Evolutionary conservation across 2,797 vertebrate species (phyloP).

Genomic region (Aratinga solstitialis): DNA sequence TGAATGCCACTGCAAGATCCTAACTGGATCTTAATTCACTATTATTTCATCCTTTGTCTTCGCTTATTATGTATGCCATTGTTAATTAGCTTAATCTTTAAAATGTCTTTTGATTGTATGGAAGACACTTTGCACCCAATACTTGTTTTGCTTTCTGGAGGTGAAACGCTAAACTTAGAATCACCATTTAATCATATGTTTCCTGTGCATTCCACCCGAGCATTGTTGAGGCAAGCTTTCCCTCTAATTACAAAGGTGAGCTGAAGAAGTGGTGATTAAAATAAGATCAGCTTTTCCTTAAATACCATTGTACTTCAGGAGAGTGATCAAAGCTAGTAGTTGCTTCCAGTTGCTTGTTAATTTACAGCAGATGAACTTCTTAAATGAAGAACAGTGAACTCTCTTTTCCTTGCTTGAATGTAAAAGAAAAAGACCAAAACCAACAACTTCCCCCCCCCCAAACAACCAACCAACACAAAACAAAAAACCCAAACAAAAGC

Average conservation of each 20-base stretch:
- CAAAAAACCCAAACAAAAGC: neutral
- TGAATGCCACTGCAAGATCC: neutral
- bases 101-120: neutral
- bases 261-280: conserved; percentile 34
- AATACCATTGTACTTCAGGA: neutral
- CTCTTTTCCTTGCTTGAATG: neutral
- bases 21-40: neutral
- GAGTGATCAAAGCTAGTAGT: conserved; percentile 13
- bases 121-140: neutral
- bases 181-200: conserved; percentile 47
- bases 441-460: neutral
- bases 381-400: neutral
- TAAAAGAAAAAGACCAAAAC: neutral
- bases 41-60: neutral
- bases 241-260: conserved; percentile 48
- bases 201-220: conserved; percentile 30
- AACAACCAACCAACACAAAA: neutral
- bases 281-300: conserved; percentile 28
- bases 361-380: neutral
- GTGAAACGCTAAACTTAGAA: conserved; percentile 26
- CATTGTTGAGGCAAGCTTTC: conserved; percentile 17
- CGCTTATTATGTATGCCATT: neutral
- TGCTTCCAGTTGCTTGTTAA: neutral
- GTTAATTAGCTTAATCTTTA: neutral
- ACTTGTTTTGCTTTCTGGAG: neutral